A percentile compares a stretch with the other conserved stretches of the same genome.
These are phyloP conservation scores for Maconellicoccus hirsutus DNA, from an alignment of 1,140 invertebrate genomes.

Conservation along the genomic window DNA sequence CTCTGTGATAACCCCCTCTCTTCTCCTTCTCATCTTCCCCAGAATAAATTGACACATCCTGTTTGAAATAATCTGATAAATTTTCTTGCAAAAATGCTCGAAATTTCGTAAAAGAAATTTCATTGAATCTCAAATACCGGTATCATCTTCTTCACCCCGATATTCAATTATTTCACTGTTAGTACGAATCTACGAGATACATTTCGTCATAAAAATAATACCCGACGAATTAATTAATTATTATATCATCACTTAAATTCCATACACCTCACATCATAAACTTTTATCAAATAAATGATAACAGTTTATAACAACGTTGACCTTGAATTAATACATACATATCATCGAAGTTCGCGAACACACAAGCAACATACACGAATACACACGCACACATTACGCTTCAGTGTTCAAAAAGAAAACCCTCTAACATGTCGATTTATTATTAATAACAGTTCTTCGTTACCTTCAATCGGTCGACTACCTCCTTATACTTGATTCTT, in stretches of 20 bases:
- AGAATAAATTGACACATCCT: too few relatives aligned
- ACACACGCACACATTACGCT: too few relatives aligned
- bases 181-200: too few relatives aligned
- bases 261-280: neutral
- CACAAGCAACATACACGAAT: neutral
- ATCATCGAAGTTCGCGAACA: neutral
- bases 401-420: neutral
- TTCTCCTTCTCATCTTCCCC: too few relatives aligned
- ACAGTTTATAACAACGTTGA: constrained; percentile 4
- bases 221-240: neutral
- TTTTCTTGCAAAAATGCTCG: too few relatives aligned
- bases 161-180: too few relatives aligned
- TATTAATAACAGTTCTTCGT: neutral
- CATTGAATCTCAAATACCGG: too few relatives aligned
- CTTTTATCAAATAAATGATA: neutral
- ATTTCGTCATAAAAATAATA: neutral
- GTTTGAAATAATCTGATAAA: too few relatives aligned
- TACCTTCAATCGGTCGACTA: neutral
- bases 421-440: neutral
- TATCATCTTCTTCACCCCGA: too few relatives aligned
- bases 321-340: neutral
- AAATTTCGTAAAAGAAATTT: too few relatives aligned
- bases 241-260: constrained; percentile 5
- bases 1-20: too few relatives aligned
- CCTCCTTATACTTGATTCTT: neutral